Evolutionary conservation across 1,140 invertebrate genomes (phyloP).

Genomic region (Leptinotarsa lineolata): DNA sequence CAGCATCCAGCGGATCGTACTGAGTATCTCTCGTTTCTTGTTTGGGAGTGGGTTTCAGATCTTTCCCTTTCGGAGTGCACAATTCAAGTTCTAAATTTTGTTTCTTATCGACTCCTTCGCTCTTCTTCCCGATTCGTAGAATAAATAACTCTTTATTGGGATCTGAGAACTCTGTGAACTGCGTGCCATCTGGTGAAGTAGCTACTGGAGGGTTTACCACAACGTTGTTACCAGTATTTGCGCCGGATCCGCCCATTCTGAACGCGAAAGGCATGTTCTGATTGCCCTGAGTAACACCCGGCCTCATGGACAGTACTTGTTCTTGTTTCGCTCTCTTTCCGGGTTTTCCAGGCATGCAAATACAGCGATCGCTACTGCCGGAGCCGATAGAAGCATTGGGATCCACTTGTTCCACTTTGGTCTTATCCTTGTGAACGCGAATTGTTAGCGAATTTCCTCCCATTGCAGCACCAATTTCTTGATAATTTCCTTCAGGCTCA

Average conservation of each 20-base stretch:
- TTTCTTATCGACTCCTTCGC: slow-evolving; percentile 52
- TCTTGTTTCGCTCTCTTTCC: slow-evolving; percentile 26
- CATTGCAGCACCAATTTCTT: slow-evolving; percentile 55
- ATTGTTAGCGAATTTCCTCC: slow-evolving; percentile 55
- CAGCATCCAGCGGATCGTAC: slow-evolving; percentile 46
- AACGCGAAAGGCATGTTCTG: slow-evolving; percentile 46
- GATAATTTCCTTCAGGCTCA: slow-evolving; percentile 45
- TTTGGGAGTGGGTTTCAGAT: slow-evolving; percentile 51
- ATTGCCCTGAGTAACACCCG: slow-evolving; percentile 37
- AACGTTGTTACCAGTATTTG: slow-evolving; percentile 39
- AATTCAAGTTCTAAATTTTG: slow-evolving; percentile 55
- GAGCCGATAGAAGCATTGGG: slow-evolving; percentile 18
- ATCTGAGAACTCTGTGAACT: slow-evolving; percentile 53
- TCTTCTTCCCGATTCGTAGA: slow-evolving; percentile 51
- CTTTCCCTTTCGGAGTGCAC: slow-evolving; percentile 52
- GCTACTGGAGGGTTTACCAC: slow-evolving; percentile 47
- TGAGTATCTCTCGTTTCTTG: slow-evolving; percentile 53
- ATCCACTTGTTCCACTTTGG: slow-evolving; percentile 44
- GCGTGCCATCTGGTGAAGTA: slow-evolving; percentile 46
- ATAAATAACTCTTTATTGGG: slow-evolving; percentile 55
- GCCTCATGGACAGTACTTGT: slow-evolving; percentile 36
- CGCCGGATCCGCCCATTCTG: slow-evolving; percentile 41
- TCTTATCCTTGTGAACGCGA: slow-evolving; percentile 53
- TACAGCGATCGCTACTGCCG: background rate
- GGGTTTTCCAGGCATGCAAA: background rate